These are phyloP conservation scores for Oryctes rhinoceros DNA, from an alignment of 1,140 invertebrate species.

Conservation along the genomic window DNA sequence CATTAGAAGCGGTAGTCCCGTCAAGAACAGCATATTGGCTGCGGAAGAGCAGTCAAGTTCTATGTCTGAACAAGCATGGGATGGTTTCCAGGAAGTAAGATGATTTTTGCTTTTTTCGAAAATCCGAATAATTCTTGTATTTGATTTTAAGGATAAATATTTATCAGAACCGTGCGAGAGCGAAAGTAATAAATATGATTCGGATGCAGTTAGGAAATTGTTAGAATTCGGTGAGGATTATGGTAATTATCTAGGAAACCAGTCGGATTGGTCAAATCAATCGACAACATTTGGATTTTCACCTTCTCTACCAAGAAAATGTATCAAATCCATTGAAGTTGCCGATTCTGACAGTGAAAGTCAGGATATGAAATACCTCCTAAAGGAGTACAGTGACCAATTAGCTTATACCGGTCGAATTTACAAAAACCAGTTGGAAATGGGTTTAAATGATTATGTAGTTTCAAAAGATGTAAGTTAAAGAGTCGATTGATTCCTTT, in stretches of 20 bases:
- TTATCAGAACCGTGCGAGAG: slow-evolving; percentile 86
- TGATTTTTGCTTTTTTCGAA: neutral
- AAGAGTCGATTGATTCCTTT: neutral
- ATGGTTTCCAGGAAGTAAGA: slow-evolving; percentile 74
- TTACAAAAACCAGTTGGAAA: slow-evolving; percentile 54
- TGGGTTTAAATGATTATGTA: slow-evolving; percentile 52
- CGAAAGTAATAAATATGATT: slow-evolving; percentile 77
- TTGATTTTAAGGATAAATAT: slow-evolving; percentile 81
- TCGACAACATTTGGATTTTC: slow-evolving; percentile 69
- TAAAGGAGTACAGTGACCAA: slow-evolving; percentile 55
- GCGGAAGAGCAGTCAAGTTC: slow-evolving; percentile 75
- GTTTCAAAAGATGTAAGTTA: slow-evolving; percentile 57
- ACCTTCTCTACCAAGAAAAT: slow-evolving; percentile 61
- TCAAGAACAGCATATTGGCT: slow-evolving; percentile 54
- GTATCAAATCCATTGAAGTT: slow-evolving; percentile 46
- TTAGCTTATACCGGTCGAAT: slow-evolving; percentile 54
- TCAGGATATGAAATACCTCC: slow-evolving; percentile 55
- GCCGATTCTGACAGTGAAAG: slow-evolving; percentile 57
- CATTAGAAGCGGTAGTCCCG: slow-evolving; percentile 54
- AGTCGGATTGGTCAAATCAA: slow-evolving; percentile 79
- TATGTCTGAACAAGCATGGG: slow-evolving; percentile 87
- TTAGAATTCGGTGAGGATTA: slow-evolving; percentile 93
- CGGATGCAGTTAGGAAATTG: slow-evolving; percentile 80
- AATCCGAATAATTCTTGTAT: slow-evolving; percentile 45
- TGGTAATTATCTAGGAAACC: slow-evolving; percentile 85